phyloP scores from a whole-genome alignment of 2,888 invertebrate genomes.

The Ommatoiulus sabulosus region DNA sequence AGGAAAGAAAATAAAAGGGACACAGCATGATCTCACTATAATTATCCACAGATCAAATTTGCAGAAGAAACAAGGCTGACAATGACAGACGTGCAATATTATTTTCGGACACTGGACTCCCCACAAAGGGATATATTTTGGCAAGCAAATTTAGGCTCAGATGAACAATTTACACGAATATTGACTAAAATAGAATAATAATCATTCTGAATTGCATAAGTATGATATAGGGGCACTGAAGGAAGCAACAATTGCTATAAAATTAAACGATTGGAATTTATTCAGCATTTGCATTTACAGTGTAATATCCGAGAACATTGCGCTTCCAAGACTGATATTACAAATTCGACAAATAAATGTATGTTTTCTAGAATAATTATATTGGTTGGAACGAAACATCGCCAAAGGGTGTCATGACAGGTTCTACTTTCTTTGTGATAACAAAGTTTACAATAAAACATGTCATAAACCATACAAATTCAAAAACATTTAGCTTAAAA shows the following conservation, averaged over 20 bases:
- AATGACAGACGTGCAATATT: not conserved
- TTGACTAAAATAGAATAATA: not conserved
- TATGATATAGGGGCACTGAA: not conserved
- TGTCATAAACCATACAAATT: too few species aligned
- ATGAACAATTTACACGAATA: not conserved
- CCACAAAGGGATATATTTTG: not conserved
- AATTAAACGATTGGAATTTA: too few species aligned
- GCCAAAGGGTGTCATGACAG: too few species aligned
- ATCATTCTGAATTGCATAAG: not conserved
- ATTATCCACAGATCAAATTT: not conserved
- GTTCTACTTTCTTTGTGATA: too few species aligned
- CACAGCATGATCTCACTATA: not conserved
- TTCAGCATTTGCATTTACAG: too few species aligned
- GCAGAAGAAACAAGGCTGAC: not conserved
- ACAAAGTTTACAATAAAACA: too few species aligned
- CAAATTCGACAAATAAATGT: too few species aligned
- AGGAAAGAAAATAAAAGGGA: not conserved
- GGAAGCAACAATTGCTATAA: not conserved
- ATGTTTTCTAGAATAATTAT: too few species aligned
- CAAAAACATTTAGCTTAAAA: not conserved
- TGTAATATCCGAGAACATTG: too few species aligned
- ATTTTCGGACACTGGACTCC: conserved; percentile 17
- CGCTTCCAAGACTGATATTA: too few species aligned
- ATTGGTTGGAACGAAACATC: too few species aligned
- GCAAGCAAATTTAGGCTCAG: not conserved